Percentiles rank a stretch among this genome's conserved stretches.
Evolutionary conservation across 1,140 invertebrate genomes (phyloP).

Genomic region (Ostrea denselamellosa): DNA sequence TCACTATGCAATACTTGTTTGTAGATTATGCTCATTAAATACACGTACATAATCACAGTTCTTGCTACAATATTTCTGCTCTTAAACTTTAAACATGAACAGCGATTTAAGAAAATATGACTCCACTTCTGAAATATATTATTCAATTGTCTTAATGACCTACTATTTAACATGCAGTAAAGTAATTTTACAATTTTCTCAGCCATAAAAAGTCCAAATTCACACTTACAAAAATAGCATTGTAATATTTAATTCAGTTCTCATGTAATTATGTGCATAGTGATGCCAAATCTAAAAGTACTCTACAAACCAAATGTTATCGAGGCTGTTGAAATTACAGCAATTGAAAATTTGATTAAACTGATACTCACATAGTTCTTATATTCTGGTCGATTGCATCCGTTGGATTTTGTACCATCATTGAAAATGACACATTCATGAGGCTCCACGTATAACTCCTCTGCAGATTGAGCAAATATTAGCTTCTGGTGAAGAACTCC

Average conservation of each 20-base stretch:
- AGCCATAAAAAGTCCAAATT: too few relatives aligned
- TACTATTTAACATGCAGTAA: too few relatives aligned
- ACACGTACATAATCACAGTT: too few relatives aligned
- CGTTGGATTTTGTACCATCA: conserved; percentile 71
- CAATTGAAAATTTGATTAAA: not conserved
- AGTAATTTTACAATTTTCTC: too few relatives aligned
- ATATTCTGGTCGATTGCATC: conserved; percentile 72
- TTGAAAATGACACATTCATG: conserved; percentile 76
- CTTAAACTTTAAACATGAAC: too few relatives aligned
- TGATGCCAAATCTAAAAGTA: not conserved
- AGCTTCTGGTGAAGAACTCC: conserved; percentile 71
- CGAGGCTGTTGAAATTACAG: too few relatives aligned
- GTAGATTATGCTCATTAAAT: not conserved
- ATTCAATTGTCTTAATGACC: too few relatives aligned
- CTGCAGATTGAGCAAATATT: conserved; percentile 68
- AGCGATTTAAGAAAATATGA: too few relatives aligned
- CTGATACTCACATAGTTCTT: conserved; percentile 74
- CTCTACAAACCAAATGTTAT: not conserved
- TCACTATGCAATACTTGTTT: not conserved
- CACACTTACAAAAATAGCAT: too few relatives aligned
- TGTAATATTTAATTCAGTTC: too few relatives aligned
- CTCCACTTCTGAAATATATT: too few relatives aligned
- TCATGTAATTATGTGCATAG: not conserved
- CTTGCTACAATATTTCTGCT: too few relatives aligned
- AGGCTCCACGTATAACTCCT: conserved; percentile 68